Evolutionary conservation across 2,888 invertebrate genomes (phyloP), one percentile per base, ranked within the genome.

Genomic region (Aleiodes alternator): DNA sequence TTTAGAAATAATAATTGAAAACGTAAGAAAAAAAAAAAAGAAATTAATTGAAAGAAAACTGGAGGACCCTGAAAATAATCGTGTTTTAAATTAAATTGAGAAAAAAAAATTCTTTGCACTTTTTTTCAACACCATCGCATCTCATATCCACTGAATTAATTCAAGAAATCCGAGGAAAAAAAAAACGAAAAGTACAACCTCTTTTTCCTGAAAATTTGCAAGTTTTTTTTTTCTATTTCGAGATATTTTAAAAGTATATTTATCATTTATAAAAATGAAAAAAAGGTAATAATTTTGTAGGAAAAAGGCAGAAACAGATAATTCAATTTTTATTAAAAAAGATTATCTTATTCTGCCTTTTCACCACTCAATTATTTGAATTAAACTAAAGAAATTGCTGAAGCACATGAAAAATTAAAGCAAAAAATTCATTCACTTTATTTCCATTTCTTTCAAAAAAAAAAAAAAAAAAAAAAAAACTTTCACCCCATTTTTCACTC

Each of bases 1-100:
- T 51, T 76, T 78, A 78, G 23, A 77, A 77, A 76, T 77, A 73
- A 77, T 69, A 48, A 57, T 29, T 57, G 38, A 38, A 38, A 38
- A 7, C 38, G 7, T 38, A 38, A 38, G 43, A 43, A 43, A 43
- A 43, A 8, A 43, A 43, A 11, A 7, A 31, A 57, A 9, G 31
- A 31, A 57, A 31, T 11, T 11, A 57, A 12, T 57, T 31, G 57
- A 12, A 57, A 31, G 57, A 12, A 29, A 29, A 57, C 23, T 23
- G 23, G 23, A 23, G 23, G 23, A 23, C 57, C 43, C 11, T 8
- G 43, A 43, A 43, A 43, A 9, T 43, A 43, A 43, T 34, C 6
- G 34, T 34, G 3, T 34, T 34, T 43, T 43, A 43, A 43, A 43
- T 43, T 11, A 43, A 72, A 71, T 71, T 61, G 53, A 66, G 69